Percentiles rank a stretch among this genome's conserved stretches.
phyloP scores from a whole-genome alignment of 2,888 invertebrate species.

The Lycocerus yunnanus region DNA sequence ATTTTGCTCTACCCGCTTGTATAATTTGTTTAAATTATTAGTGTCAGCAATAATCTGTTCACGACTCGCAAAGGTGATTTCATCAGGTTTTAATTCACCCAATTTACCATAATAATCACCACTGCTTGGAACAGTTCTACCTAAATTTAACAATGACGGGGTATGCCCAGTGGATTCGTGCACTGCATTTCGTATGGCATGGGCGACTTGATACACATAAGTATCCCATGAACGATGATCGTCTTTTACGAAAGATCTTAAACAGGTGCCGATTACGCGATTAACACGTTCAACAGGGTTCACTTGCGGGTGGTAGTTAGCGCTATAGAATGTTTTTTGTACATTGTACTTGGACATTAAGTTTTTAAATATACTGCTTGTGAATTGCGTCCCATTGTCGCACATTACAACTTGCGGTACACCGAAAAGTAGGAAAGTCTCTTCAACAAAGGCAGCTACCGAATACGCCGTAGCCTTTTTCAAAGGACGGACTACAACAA shows the following conservation, averaged over 20 bases:
- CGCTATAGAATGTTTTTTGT: slow-evolving; percentile 18
- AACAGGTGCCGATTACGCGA: slow-evolving; percentile 21
- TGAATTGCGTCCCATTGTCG: not conserved
- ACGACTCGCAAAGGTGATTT: not conserved
- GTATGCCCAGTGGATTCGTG: slow-evolving; percentile 28
- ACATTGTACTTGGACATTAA: slow-evolving; percentile 8
- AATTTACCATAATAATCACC: slow-evolving; percentile 23
- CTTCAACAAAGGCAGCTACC: not conserved
- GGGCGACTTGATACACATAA: slow-evolving; percentile 32
- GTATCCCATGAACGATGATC: slow-evolving; percentile 35
- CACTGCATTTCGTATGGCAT: slow-evolving; percentile 21
- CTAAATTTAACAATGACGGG: slow-evolving; percentile 25
- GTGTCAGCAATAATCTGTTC: not conserved
- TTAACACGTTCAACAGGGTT: too few relatives aligned
- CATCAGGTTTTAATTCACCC: not conserved
- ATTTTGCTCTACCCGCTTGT: slow-evolving; percentile 5
- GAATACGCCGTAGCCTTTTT: not conserved
- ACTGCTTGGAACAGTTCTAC: slow-evolving; percentile 21
- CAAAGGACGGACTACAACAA: not conserved
- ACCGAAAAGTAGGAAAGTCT: too few relatives aligned
- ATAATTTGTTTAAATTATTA: not conserved
- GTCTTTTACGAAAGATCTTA: slow-evolving; percentile 27
- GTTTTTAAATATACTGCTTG: slow-evolving; percentile 1
- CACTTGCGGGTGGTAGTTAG: slow-evolving; percentile 25
- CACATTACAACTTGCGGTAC: too few relatives aligned